A percentile compares a stretch with the other conserved stretches of the same genome.
These are phyloP conservation scores for Hybognathus amarus DNA, from an alignment of 2,797 vertebrate species.

Conservation along the genomic window DNA sequence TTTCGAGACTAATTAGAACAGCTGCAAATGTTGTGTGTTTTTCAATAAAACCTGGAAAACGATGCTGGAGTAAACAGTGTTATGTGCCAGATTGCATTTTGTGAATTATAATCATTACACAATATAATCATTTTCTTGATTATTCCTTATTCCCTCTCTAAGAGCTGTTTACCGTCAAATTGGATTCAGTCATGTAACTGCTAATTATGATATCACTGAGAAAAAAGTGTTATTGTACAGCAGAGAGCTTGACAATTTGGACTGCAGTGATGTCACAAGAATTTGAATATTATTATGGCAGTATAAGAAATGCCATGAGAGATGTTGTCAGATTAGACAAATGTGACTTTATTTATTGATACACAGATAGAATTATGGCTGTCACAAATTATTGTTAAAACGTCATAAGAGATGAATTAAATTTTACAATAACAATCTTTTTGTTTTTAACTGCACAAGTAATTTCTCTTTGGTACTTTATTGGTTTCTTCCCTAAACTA, in stretches of 20 bases:
- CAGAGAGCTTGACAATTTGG: not conserved
- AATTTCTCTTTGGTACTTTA: not conserved
- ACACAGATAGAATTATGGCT: constrained; percentile 1
- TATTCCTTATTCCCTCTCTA: not conserved
- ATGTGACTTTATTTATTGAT: constrained; percentile 9
- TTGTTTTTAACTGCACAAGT: not conserved
- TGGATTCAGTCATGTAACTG: not conserved
- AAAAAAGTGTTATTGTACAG: not conserved
- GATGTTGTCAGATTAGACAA: constrained; percentile 24
- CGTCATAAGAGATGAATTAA: not conserved
- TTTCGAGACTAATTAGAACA: not conserved
- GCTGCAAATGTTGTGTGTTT: not conserved
- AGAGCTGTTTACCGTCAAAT: not conserved
- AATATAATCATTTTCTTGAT: not conserved
- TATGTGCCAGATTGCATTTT: not conserved
- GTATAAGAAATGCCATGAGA: constrained; percentile 23
- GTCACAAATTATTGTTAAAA: not conserved
- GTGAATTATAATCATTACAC: not conserved
- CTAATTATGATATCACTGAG: constrained; percentile 13
- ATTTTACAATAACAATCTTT: not conserved
- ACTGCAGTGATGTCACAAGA: not conserved
- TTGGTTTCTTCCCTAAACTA: not conserved
- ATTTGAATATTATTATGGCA: not conserved
- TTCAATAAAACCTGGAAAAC: constrained; percentile 2
- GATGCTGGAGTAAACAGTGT: not conserved